Base-by-base conservation (phyloP, 53 echinoderm and acorn worm genomes). In the Glandiceps talaboti region DNA sequence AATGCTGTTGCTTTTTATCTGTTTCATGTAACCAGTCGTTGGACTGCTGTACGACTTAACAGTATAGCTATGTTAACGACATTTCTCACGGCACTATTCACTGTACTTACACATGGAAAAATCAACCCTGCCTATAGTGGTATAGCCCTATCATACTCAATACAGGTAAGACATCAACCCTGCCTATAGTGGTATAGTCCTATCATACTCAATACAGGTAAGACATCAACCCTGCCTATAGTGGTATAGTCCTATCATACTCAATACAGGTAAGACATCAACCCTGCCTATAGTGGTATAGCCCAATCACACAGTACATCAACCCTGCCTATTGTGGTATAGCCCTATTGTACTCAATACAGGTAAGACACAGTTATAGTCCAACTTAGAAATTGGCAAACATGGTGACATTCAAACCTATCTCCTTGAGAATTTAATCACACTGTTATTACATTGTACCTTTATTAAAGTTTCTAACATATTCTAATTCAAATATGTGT, bases 41-140 rank as follows among this genome's bases (percentile, higher is more conserved):
- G 94, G 94, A 83, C 89, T n/a, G 89, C 83, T 29, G 85, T 91
- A 33, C 89, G 94, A 26, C 81, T 94, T 74, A 91, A 94, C 75
- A 33, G 85, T 1, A 27, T 87, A n/a, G 84, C 89, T 73, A 86
- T 93, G 30, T 74, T 80, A 0, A 86, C 87, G 1, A 88, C 93
- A n/a, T 85, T 93, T 29, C 31, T 87, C 33, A 84, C 84, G n/a
- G 83, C 83, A 74, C 79, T 97, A 27, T 82, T 93, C 25, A 89
- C 90, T 1, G 93, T 97, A 28, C 30, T 97, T 1, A 82, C 80
- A 73, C 85, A 89, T 31, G 64, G 64, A 12, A 12, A 6, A 6
- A 20, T 45, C 64, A 12, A 6, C 6, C 64, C 64, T 45, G 64
- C 64, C 20, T 20, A 12, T 6, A 12, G 64, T 45, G 64, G 64